Percentiles rank a stretch among this genome's conserved stretches.
Evolutionary conservation across 2,797 vertebrate species (phyloP).

Genomic region (Epinephelus awoara): DNA sequence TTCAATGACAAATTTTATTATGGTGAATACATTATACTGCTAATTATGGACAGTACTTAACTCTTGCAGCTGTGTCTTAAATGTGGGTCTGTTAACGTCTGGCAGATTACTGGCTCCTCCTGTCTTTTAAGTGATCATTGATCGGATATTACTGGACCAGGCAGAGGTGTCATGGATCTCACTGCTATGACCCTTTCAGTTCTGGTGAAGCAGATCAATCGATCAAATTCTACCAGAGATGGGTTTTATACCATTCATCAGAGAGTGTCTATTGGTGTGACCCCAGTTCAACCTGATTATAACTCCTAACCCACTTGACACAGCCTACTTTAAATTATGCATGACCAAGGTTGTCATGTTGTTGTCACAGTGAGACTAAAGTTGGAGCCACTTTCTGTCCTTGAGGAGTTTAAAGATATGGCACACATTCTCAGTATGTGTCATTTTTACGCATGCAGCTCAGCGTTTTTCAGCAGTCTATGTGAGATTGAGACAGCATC

Average conservation of each 20-base stretch:
- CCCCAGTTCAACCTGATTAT: constrained; percentile 61
- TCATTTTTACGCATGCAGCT: constrained; percentile 54
- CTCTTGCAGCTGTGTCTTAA: constrained; percentile 54
- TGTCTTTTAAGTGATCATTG: constrained; percentile 80
- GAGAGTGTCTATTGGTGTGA: constrained; percentile 54
- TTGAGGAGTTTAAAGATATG: constrained; percentile 26
- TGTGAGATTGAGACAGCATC: constrained; percentile 56
- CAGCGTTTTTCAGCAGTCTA: constrained; percentile 38
- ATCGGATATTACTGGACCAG: constrained; percentile 74
- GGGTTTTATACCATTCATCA: constrained; percentile 72
- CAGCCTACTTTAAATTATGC: constrained; percentile 36
- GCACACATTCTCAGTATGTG: constrained; percentile 30
- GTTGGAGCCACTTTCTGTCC: constrained; percentile 44
- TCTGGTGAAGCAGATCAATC: constrained; percentile 75
- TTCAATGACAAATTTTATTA: constrained; percentile 70
- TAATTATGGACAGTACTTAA: constrained; percentile 72
- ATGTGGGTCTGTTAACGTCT: constrained; percentile 52
- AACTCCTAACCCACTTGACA: constrained; percentile 45
- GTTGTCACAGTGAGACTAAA: constrained; percentile 27
- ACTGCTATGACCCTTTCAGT: constrained; percentile 72
- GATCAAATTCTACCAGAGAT: constrained; percentile 73
- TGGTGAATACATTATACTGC: constrained; percentile 63
- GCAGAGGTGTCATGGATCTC: constrained; percentile 69
- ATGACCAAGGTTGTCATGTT: constrained; percentile 48
- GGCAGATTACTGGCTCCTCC: constrained; percentile 55